phyloP scores from a whole-genome alignment of 1,140 invertebrate genomes.

The Drosophila kikkawai region DNA sequence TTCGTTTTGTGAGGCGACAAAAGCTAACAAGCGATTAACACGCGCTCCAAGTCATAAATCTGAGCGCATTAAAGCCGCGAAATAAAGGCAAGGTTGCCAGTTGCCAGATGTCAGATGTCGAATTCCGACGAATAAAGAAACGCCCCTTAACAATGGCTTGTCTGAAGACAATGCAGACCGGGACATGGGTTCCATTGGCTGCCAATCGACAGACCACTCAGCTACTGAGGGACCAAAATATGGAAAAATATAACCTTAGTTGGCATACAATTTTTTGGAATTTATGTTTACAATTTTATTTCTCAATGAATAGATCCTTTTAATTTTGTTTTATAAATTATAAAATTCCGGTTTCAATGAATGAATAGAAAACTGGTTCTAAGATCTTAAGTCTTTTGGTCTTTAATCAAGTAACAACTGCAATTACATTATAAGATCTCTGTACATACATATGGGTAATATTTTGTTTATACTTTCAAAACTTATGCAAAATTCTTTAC shows the following conservation, averaged over 20 bases:
- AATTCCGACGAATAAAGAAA: constrained; percentile 41
- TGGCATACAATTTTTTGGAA: neutral
- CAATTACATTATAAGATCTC: neutral
- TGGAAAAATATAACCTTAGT: neutral
- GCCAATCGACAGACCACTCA: constrained; percentile 12
- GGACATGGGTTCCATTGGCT: constrained; percentile 15
- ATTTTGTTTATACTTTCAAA: neutral
- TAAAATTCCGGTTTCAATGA: too few species aligned
- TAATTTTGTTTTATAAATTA: too few species aligned
- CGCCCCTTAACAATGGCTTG: constrained; percentile 52
- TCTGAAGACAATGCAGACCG: constrained; percentile 42
- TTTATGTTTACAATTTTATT: neutral
- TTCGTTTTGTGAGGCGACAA: constrained; percentile 53
- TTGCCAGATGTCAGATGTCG: constrained; percentile 55
- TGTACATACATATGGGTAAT: neutral
- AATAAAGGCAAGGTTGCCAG: constrained; percentile 66
- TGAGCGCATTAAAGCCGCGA: constrained; percentile 36
- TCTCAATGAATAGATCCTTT: neutral
- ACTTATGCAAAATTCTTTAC: neutral
- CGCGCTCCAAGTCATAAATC: constrained; percentile 61
- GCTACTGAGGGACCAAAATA: constrained; percentile 11
- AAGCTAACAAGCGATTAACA: constrained; percentile 71
- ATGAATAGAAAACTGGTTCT: neutral
- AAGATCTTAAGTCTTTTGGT: neutral
- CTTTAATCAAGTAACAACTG: neutral